phyloP scores from a whole-genome alignment of 2,797 vertebrate species.

The Prionace glauca region DNA sequence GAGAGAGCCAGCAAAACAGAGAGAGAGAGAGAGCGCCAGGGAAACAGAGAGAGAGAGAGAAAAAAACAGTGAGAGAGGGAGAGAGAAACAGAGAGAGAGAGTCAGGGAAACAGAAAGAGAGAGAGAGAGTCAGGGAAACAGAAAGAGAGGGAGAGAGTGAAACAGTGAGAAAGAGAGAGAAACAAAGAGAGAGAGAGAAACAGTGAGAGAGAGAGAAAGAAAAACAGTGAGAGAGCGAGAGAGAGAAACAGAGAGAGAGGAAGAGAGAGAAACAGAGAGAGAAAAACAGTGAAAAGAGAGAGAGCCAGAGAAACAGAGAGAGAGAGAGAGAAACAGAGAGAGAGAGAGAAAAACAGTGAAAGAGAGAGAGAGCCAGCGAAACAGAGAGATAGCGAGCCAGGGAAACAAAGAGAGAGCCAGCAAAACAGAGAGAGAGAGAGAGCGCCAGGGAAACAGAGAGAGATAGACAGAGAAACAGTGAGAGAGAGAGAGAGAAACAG shows the following conservation, averaged over 20 bases:
- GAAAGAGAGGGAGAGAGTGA: conserved; percentile 45
- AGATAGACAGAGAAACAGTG: too few species aligned
- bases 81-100: too few species aligned
- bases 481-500: too few species aligned
- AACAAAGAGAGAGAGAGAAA: conserved; percentile 40
- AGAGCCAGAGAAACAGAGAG: background rate
- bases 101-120: too few species aligned
- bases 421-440: background rate
- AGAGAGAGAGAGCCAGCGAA: background rate
- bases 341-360: too few species aligned
- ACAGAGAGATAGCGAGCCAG: background rate
- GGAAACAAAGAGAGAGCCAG: too few species aligned
- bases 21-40: background rate
- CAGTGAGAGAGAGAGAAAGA: conserved; percentile 45
- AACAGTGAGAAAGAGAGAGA: too few species aligned
- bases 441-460: too few species aligned
- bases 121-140: conserved; percentile 42
- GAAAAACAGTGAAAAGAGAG: too few species aligned
- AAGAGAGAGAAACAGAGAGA: background rate
- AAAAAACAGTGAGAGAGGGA: too few species aligned
- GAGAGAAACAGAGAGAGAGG: background rate
- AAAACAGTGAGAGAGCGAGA: conserved; percentile 15
- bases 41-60: background rate
- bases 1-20: background rate
- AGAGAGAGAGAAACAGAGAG: too few species aligned